Base-by-base conservation (phyloP, 2,113 vertebrate genomes). In the Lethenteron reissneri region DNA sequence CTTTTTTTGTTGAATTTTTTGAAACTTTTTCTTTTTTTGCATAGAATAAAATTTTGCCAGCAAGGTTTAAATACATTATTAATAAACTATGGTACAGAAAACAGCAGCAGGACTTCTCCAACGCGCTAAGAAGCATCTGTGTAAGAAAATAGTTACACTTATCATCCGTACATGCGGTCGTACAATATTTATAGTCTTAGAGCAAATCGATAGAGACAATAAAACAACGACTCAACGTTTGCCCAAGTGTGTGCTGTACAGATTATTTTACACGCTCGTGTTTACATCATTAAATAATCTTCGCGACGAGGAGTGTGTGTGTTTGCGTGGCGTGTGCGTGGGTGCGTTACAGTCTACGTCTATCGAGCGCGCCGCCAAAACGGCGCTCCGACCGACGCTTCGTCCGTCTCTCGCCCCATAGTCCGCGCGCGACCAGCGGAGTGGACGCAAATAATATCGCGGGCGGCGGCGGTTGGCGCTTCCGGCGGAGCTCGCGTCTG, bases 41-140 rank as follows among this genome's bases (percentile, higher is more conserved):
- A 68, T 68, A 68, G 64, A 68, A 68, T 68, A 68, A 68, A 68
- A 17, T 68, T 64, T 64, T 68, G 64, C 64, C 25, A 25, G 25
- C 64, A 68, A 68, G 9, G n/a, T 68, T 41, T 41, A 41, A 41
- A 41, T 68, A 68, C n/a, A 68, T 68, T 17, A n/a, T 68, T 68
- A 17, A 68, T 68, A 68, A 17, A 68, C 25, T 68, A 68, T 68
- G 25, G 25, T 68, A n/a, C n/a, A 68, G n/a, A 68, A 68, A 68
- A 25, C 64, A 68, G 64, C 64, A 68, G 64, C 64, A 68, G 64
- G 25, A 68, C 8, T 68, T 11, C 9, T 68, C n/a, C n/a, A 25
- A 10, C 25, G n/a, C 64, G 10, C 9, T 10, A 68, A 68, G 64
- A 68, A 68, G 25, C 64, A 11, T n/a, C 25, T 68, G 25, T 17